A percentile compares a stretch with the other conserved stretches of the same genome.
phyloP scores from a whole-genome alignment of 2,888 invertebrate species.

The Phrixothrix hirtus region DNA sequence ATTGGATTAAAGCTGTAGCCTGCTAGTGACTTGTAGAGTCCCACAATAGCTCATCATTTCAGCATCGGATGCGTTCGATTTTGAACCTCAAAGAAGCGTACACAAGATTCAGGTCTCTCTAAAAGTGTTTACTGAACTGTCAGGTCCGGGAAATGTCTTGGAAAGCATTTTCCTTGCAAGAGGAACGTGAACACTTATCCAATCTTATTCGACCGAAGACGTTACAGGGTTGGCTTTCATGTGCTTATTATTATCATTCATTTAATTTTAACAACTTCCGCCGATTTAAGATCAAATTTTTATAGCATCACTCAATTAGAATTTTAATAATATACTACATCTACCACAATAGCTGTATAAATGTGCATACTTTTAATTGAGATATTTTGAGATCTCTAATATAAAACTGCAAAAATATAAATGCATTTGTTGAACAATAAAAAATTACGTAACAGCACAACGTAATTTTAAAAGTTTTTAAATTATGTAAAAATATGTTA shows the following conservation, averaged over 20 bases:
- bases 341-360: no score
- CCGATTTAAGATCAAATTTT: not conserved
- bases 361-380: no score
- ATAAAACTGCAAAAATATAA: no score
- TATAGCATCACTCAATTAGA: not conserved
- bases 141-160: constrained; percentile 55
- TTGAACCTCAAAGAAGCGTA: constrained; percentile 34
- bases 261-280: constrained; percentile 1
- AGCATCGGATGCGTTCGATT: constrained; percentile 33
- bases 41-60: constrained; percentile 57
- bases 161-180: constrained; percentile 53
- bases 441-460: no score
- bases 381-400: no score
- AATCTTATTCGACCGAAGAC: constrained; percentile 44
- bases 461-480: no score
- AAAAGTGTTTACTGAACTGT: constrained; percentile 57
- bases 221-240: constrained; percentile 26
- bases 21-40: constrained; percentile 54
- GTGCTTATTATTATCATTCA: constrained; percentile 8
- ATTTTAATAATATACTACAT: not conserved
- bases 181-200: constrained; percentile 54
- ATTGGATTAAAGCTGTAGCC: constrained; percentile 57
- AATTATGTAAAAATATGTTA: no score
- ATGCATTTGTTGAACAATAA: no score
- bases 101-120: constrained; percentile 42